phyloP scores from a whole-genome alignment of 1,140 invertebrate genomes.

The Campoletis sonorensis region DNA sequence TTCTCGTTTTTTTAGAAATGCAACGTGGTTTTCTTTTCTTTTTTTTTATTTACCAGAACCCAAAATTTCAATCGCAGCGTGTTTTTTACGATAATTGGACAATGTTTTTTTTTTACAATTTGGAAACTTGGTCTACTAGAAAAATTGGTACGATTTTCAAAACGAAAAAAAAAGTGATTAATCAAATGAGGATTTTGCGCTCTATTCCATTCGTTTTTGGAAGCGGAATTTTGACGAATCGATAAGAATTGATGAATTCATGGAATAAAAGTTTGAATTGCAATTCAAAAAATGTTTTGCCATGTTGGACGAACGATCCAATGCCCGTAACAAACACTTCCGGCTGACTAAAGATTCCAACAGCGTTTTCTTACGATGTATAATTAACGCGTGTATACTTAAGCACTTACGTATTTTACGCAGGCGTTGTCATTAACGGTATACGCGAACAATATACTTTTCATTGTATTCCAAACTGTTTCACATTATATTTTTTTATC shows the following conservation, averaged over 20 bases:
- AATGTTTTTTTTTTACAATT: no score
- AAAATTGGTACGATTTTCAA: no score
- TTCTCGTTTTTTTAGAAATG: no score
- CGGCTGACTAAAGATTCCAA: slow-evolving; percentile 38
- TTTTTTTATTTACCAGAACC: no score
- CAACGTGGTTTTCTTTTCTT: no score
- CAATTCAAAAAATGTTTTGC: slow-evolving; percentile 39
- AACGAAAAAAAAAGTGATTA: no score
- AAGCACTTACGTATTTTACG: slow-evolving; percentile 30
- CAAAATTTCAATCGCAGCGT: no score
- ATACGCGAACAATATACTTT: slow-evolving; percentile 20
- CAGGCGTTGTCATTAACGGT: slow-evolving; percentile 46
- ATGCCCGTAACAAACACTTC: slow-evolving; percentile 55
- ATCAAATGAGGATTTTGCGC: no score
- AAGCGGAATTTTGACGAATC: background rate
- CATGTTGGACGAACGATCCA: slow-evolving; percentile 35
- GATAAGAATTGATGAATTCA: background rate
- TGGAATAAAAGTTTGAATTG: background rate
- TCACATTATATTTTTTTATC: background rate
- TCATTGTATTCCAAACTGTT: background rate
- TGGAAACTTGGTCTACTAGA: no score
- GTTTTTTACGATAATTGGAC: no score
- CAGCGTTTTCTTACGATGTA: slow-evolving; percentile 3
- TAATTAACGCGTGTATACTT: slow-evolving; percentile 44
- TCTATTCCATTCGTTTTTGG: no score